phyloP scores from a whole-genome alignment of 2,113 vertebrate species.

The Pipra filicauda region DNA sequence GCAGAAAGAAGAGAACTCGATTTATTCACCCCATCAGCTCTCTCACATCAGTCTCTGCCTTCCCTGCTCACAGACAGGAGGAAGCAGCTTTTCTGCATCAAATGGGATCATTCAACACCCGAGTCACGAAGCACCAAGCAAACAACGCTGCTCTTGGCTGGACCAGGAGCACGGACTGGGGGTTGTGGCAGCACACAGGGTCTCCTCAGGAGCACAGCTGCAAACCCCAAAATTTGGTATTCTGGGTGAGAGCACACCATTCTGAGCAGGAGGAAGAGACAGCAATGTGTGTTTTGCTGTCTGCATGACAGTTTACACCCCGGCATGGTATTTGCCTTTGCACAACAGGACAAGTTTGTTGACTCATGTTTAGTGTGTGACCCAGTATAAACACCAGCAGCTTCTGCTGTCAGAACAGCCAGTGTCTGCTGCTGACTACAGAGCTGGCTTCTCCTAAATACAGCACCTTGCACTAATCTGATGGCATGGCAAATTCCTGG shows the following conservation, averaged over 20 bases:
- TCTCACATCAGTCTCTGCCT: background rate
- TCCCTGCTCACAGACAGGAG: background rate
- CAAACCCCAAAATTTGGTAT: background rate
- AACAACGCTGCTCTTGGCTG: background rate
- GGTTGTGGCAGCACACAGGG: background rate
- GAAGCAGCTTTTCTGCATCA: background rate
- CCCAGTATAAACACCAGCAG: constrained; percentile 1
- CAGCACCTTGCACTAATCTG: background rate
- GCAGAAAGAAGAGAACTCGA: background rate
- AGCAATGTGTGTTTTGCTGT: background rate
- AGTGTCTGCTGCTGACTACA: background rate
- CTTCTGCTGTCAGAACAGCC: background rate
- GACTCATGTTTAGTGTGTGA: background rate
- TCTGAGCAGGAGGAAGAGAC: background rate
- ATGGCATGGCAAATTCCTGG: background rate
- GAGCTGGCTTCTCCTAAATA: background rate
- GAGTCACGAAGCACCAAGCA: background rate
- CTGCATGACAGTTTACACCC: background rate
- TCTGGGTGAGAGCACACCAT: background rate
- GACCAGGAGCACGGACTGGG: fast-evolving
- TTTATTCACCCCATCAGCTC: background rate
- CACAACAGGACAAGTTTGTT: background rate
- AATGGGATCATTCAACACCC: background rate
- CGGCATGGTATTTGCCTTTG: background rate
- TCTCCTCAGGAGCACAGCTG: background rate